Evolutionary conservation across 2,888 invertebrate species (phyloP).

Genomic region (Alviniconcha strummeri): DNA sequence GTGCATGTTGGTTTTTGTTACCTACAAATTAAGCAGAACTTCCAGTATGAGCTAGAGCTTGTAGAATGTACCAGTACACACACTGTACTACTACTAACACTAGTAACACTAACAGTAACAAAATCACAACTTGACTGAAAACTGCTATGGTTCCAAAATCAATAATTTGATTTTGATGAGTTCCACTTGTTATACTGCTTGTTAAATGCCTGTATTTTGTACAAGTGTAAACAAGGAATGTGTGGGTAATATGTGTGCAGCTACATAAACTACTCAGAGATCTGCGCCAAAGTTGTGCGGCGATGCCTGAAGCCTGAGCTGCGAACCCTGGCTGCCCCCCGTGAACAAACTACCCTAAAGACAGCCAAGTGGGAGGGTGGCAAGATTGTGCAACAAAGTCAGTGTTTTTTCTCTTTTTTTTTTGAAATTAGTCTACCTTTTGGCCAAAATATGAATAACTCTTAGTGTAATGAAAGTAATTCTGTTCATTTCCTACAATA

Average conservation of each 20-base stretch:
- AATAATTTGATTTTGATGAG: no score
- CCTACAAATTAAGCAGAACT: no score
- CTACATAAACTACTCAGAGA: conserved; percentile 96
- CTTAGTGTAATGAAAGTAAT: not conserved
- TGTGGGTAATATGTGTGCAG: conserved; percentile 77
- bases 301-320: conserved; percentile 86
- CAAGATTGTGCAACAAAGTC: conserved; percentile 75
- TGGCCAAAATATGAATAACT: not conserved
- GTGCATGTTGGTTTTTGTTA: no score
- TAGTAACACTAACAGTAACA: no score
- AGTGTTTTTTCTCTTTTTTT: not conserved
- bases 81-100: no score
- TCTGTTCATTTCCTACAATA: not conserved
- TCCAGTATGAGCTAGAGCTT: no score
- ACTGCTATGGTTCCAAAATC: no score
- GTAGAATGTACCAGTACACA: no score
- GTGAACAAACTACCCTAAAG: conserved; percentile 85
- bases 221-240: not conserved
- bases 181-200: no score
- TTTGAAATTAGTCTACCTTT: not conserved
- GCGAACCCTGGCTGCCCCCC: conserved; percentile 76
- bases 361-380: conserved; percentile 94
- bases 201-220: no score
- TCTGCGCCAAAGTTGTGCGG: conserved; percentile 90
- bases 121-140: no score